These are phyloP conservation scores for Merops nubicus DNA, from an alignment of 2,113 vertebrate species.

Conservation along the genomic window DNA sequence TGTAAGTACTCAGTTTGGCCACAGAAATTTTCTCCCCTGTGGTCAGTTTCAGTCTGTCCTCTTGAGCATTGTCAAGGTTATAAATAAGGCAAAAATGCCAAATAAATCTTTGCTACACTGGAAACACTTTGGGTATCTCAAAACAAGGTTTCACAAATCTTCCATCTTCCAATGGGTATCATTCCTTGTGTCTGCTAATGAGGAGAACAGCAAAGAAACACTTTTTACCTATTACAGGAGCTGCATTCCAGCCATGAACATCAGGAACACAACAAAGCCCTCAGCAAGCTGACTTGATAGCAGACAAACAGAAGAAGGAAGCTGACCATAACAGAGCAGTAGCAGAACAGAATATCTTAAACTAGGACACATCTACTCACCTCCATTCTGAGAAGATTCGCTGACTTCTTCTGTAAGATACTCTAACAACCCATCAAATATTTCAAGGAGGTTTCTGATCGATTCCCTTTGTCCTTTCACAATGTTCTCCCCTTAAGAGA, in stretches of 20 bases:
- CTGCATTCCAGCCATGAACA: not conserved
- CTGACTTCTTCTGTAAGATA: constrained; percentile 91
- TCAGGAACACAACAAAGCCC: not conserved
- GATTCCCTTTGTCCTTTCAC: constrained; percentile 89
- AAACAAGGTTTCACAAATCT: not conserved
- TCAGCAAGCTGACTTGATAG: not conserved
- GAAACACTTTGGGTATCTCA: not conserved
- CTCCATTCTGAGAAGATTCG: constrained; percentile 80
- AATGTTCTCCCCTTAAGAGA: constrained; percentile 90
- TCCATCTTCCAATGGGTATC: not conserved
- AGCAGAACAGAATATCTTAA: not conserved
- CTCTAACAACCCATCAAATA: constrained; percentile 94
- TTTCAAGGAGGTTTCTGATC: constrained; percentile 92
- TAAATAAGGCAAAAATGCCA: not conserved
- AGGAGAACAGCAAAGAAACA: not conserved
- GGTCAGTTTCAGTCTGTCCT: not conserved
- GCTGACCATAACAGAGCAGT: not conserved
- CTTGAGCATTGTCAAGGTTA: not conserved
- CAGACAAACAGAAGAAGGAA: not conserved
- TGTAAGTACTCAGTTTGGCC: not conserved
- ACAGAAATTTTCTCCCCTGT: not conserved
- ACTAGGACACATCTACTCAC: constrained; percentile 60
- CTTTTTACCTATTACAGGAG: not conserved
- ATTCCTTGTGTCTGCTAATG: not conserved
- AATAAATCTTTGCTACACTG: not conserved